A percentile compares a stretch with the other conserved stretches of the same genome.
Evolutionary conservation across 1,140 invertebrate genomes (phyloP).

Genomic region (Drosophila micromelanica): DNA sequence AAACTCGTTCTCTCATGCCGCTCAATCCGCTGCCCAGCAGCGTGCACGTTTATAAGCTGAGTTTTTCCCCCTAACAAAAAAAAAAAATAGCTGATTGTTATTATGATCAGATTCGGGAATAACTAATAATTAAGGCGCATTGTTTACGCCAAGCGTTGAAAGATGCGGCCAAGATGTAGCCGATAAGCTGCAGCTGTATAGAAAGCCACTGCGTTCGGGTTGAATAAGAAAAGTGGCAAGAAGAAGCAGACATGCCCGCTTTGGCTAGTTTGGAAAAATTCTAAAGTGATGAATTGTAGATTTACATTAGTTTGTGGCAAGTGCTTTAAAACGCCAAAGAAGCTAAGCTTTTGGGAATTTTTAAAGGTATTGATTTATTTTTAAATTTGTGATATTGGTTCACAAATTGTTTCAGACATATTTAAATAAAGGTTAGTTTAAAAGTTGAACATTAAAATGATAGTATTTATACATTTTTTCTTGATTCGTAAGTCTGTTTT

Average conservation of each 20-base stretch:
- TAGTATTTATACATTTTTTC: too few relatives aligned
- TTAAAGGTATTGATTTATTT: too few relatives aligned
- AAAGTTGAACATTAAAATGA: too few relatives aligned
- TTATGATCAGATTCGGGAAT: slow-evolving; percentile 53
- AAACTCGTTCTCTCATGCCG: slow-evolving; percentile 19
- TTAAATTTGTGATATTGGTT: too few relatives aligned
- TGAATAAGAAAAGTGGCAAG: neutral
- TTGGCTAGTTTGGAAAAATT: neutral
- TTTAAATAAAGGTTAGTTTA: too few relatives aligned
- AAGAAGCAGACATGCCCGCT: neutral
- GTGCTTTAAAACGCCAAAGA: neutral
- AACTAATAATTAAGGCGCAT: slow-evolving; percentile 57
- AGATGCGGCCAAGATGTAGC: slow-evolving; percentile 19
- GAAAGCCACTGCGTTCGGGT: slow-evolving; percentile 14
- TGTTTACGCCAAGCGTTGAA: slow-evolving; percentile 42
- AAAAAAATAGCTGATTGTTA: slow-evolving; percentile 46
- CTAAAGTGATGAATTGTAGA: neutral
- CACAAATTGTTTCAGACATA: too few relatives aligned
- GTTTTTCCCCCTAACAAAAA: slow-evolving; percentile 16
- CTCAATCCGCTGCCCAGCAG: slow-evolving; percentile 2
- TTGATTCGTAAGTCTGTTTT: too few relatives aligned
- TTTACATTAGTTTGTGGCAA: neutral
- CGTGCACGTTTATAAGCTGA: neutral
- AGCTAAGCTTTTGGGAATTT: neutral
- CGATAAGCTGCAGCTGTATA: slow-evolving; percentile 19